Base-by-base conservation (phyloP, 1,140 invertebrate genomes). In the Philaenus spumarius region DNA sequence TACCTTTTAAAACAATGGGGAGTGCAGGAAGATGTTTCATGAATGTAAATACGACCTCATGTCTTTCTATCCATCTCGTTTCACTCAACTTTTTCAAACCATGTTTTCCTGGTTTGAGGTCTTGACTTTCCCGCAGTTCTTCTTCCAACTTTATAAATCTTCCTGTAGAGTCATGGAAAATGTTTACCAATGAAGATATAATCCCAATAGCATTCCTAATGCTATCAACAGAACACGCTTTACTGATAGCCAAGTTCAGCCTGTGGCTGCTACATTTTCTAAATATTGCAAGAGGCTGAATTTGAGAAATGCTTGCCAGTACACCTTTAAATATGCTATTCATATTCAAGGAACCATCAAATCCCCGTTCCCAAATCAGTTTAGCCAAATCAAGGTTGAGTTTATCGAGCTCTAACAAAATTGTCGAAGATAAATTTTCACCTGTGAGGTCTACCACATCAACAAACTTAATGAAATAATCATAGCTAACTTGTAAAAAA, bases 311-410 rank as follows among this genome's bases (percentile, higher is more conserved):
- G 54, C 48, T 58, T 15, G 46, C 53, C 43, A 62, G 62, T 22
- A 63, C 52, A 14, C 62, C 63, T 54, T 55, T 59, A 22, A 61
- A 57, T 26, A 40, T 53, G 12, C 61, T 61, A 34, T 42, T 42
- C 64, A 68, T 68, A 47, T 66, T 68, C 1, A 34, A 19, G 1
- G 59, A 57, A 37, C 63, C 63, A 23, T 66, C 66, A 52, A 62
- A 68, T 0, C 55, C 59, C 55, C 67, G 67, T 9, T 55, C 61
- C 23, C 64, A n/a, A n/a, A n/a, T 20, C 42, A 58, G 64, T 24
- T 67, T 37, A n/a, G 34, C 11, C 17, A 67, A 7, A 23, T 62
- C 30, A 26, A 66, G 22, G 23, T 56, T 45, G 35, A 50, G 30
- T 59, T 58, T 34, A 22, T 14, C 17, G 14, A 61, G 19, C 30